Conservation (phyloP, 2,113 vertebrate genomes). For the Mus musculus region GRCm39 chr6:55296501-55297000, state of each 20-base stretch:
- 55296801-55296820: slow-evolving; percentile 76
- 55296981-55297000: background rate
- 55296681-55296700: slow-evolving; percentile 59
- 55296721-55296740: slow-evolving; percentile 74
- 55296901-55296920: slow-evolving; percentile 29
- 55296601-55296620: background rate
- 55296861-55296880: slow-evolving; percentile 76
- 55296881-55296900: slow-evolving; percentile 78
- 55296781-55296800: slow-evolving; percentile 64
- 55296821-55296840: slow-evolving; percentile 69
- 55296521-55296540: background rate
- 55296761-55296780: slow-evolving; percentile 83
- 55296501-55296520: background rate
- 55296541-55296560: background rate
- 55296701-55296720: slow-evolving; percentile 76
- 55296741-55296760: slow-evolving; percentile 74
- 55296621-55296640: background rate
- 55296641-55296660: background rate
- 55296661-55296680: background rate
- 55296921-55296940: slow-evolving; percentile 59
- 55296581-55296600: background rate
- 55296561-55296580: background rate
- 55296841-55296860: slow-evolving; percentile 79
- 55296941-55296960: slow-evolving; percentile 6
- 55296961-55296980: slow-evolving; percentile 26